A percentile compares a stretch with the other conserved stretches of the same genome.
phyloP scores from a whole-genome alignment of 2,888 invertebrate species.

The Portevinia maculata region DNA sequence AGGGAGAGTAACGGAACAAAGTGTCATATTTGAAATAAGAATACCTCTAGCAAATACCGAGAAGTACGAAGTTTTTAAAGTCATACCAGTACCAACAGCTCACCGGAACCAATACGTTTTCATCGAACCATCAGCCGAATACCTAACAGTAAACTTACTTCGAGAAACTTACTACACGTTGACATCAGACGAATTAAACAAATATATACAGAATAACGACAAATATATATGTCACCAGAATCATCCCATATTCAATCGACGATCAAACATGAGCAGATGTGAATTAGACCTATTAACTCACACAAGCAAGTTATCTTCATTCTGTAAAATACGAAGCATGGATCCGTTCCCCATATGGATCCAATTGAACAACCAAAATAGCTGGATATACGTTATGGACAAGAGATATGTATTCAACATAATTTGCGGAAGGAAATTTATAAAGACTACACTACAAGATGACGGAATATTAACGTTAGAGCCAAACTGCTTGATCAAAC shows the following conservation, averaged over 20 bases:
- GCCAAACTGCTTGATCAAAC: constrained; percentile 8
- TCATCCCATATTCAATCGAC: too few species aligned
- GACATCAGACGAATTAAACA: constrained; percentile 3
- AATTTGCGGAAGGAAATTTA: constrained; percentile 2
- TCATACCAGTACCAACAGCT: constrained; percentile 13
- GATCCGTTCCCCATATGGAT: neutral
- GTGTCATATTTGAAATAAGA: constrained; percentile 8
- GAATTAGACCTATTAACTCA: constrained; percentile 8
- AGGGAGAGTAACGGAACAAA: neutral
- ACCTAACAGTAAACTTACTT: constrained; percentile 4
- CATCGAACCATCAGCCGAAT: constrained; percentile 5
- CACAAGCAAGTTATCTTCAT: neutral
- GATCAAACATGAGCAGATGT: too few species aligned
- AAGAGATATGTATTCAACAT: constrained; percentile 2
- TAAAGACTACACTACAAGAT: neutral
- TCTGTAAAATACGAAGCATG: neutral
- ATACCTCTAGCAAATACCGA: neutral
- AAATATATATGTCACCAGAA: too few species aligned
- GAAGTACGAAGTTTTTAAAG: neutral
- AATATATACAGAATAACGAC: too few species aligned
- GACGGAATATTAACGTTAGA: neutral
- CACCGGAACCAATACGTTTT: neutral
- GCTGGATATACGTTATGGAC: constrained; percentile 1
- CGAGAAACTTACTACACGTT: constrained; percentile 1
- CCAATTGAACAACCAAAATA: neutral